Percentiles rank a stretch among this genome's conserved stretches.
These are phyloP conservation scores for Hippoglossus hippoglossus DNA, from an alignment of 2,797 vertebrate species.

Conservation along the genomic window DNA sequence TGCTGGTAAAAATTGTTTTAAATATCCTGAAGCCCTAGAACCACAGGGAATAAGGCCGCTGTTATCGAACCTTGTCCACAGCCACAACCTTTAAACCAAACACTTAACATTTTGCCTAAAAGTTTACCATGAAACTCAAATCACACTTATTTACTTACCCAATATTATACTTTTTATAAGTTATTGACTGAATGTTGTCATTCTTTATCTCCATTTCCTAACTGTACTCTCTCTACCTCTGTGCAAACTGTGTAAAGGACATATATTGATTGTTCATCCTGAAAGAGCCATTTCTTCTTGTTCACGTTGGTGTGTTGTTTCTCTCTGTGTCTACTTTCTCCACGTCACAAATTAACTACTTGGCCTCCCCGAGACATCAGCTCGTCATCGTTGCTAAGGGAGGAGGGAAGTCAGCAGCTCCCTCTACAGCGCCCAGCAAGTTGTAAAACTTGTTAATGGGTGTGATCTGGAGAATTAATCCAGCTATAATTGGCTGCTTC, in stretches of 20 bases:
- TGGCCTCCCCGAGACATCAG: slow-evolving; percentile 19
- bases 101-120: neutral
- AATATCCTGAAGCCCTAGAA: neutral
- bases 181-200: too few species aligned
- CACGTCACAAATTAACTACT: neutral
- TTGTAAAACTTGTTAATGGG: slow-evolving; percentile 65
- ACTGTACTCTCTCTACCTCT: neutral
- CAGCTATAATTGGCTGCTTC: slow-evolving; percentile 59
- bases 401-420: slow-evolving; percentile 33
- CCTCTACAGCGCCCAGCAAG: slow-evolving; percentile 35
- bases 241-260: neutral
- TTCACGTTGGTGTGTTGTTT: neutral
- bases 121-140: neutral
- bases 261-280: neutral
- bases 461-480: slow-evolving; percentile 70
- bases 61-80: neutral
- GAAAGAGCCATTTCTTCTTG: neutral
- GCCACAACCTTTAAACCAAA: neutral
- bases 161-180: too few species aligned
- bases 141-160: too few species aligned
- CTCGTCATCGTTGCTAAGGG: slow-evolving; percentile 15
- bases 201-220: too few species aligned
- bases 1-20: too few species aligned
- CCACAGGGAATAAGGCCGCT: neutral
- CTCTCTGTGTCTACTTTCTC: neutral